Conservation (phyloP, 2,113 vertebrate species). For the Saccopteryx bilineata region DNA sequence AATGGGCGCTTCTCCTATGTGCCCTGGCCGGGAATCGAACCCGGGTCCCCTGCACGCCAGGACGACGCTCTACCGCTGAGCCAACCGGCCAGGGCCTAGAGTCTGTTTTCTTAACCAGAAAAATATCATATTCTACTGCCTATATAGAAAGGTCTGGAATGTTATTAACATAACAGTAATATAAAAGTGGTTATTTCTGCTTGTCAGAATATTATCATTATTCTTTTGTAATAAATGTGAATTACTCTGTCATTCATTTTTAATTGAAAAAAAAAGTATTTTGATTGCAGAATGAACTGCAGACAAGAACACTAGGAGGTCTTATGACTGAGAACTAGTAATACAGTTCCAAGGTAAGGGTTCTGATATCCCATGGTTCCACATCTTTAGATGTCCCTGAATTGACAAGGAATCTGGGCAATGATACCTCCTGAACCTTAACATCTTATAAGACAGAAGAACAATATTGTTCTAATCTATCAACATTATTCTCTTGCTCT, state of each 20-base stretch:
- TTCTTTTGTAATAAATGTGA: not conserved
- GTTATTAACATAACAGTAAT: not conserved
- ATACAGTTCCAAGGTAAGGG: not conserved
- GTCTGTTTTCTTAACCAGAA: not conserved
- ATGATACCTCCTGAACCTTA: not conserved
- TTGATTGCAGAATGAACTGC: not conserved
- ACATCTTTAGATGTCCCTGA: not conserved
- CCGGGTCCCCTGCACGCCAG: too few species aligned
- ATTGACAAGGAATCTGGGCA: not conserved
- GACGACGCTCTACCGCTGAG: too few species aligned
- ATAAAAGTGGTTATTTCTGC: not conserved
- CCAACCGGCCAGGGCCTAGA: too few species aligned
- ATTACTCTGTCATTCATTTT: not conserved
- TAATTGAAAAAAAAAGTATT: not conserved
- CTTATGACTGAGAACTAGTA: not conserved
- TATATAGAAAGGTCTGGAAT: not conserved
- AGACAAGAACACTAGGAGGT: not conserved
- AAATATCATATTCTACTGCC: not conserved
- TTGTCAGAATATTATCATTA: not conserved
- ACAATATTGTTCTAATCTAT: slow-evolving; percentile 10
- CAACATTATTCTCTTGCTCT: not conserved
- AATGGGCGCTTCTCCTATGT: too few species aligned
- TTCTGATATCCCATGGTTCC: not conserved
- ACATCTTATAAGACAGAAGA: slow-evolving; percentile 10
- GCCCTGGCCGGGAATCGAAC: too few species aligned